These are phyloP conservation scores for Notodonta ziczac DNA, from an alignment of 2,888 invertebrate species.

Conservation along the genomic window DNA sequence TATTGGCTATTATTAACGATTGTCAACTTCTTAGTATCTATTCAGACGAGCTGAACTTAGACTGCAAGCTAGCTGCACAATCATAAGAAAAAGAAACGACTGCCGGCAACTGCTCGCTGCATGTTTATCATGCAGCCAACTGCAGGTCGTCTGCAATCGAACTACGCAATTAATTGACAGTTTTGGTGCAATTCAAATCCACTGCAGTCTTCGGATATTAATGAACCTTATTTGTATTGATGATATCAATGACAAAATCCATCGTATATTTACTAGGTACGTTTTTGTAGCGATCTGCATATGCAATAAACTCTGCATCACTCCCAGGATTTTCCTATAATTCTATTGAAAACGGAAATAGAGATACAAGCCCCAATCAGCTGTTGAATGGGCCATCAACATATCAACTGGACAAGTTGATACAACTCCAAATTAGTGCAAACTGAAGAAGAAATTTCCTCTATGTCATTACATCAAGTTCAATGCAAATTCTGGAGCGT, in stretches of 20 bases:
- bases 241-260: no score
- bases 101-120: no score
- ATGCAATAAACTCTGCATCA: neutral
- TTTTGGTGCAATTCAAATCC: no score
- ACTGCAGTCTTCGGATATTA: no score
- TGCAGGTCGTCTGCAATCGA: no score
- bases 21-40: conserved; percentile 37
- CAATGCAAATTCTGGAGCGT: conserved; percentile 76
- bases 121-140: no score
- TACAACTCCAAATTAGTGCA: conserved; percentile 49
- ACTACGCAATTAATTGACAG: no score
- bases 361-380: conserved; percentile 40
- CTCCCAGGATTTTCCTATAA: neutral
- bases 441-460: conserved; percentile 41
- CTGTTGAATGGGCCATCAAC: conserved; percentile 61
- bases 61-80: neutral
- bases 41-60: no score
- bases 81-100: conserved; percentile 4
- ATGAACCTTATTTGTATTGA: no score
- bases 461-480: conserved; percentile 57
- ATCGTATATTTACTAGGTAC: no score
- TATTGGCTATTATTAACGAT: conserved; percentile 49
- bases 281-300: no score
- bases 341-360: conserved; percentile 28
- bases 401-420: conserved; percentile 44